These are phyloP conservation scores for Zaprionus taronus DNA, from an alignment of 1,140 invertebrate species.

Conservation along the genomic window DNA sequence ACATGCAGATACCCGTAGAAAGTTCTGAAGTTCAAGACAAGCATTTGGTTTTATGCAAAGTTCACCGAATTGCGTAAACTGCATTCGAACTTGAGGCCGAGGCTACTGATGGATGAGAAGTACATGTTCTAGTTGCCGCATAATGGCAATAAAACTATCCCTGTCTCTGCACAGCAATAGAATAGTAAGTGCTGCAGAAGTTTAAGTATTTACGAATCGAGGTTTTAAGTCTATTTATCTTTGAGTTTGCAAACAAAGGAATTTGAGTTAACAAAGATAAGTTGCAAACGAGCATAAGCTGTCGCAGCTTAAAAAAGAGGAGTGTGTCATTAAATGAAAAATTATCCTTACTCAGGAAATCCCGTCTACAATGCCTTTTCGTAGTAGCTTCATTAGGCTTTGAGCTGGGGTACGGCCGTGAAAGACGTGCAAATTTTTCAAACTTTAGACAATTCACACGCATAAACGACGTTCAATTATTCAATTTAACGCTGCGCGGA, in stretches of 20 bases:
- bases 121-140: conserved; percentile 35
- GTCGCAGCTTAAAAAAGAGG: neutral
- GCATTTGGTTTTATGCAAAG: conserved; percentile 72
- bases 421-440: conserved; percentile 73
- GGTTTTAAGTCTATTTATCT: conserved; percentile 10
- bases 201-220: neutral
- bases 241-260: neutral
- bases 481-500: conserved; percentile 55
- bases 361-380: neutral
- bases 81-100: conserved; percentile 56
- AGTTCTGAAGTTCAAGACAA: conserved; percentile 27
- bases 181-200: neutral
- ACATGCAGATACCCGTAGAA: conserved; percentile 8
- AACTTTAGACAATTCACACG: conserved; percentile 71
- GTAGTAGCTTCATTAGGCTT: conserved; percentile 12
- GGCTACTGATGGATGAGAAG: conserved; percentile 56
- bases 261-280: neutral
- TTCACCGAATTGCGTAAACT: conserved; percentile 62
- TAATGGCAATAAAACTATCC: conserved; percentile 33
- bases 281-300: neutral
- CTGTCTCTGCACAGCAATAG: neutral
- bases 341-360: neutral
- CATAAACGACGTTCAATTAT: conserved; percentile 66
- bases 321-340: conserved; percentile 3
- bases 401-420: neutral